Evolutionary conservation across 2,888 invertebrate species (phyloP), one percentile per base, ranked within the genome.

Genomic region (Archips xylosteana): DNA sequence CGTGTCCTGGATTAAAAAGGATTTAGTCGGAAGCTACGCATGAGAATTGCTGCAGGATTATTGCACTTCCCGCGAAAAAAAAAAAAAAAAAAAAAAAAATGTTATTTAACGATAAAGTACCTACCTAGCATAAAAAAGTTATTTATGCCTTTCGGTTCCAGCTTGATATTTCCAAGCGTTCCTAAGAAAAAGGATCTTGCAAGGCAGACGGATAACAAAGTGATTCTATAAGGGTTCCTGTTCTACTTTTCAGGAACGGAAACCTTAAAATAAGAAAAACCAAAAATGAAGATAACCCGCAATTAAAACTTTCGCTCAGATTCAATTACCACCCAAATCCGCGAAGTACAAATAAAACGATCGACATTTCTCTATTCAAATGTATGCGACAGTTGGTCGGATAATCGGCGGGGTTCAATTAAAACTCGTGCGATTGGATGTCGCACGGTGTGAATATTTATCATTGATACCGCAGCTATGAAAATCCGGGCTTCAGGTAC

Each of bases 391-490:
- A 77, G 76, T 77, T 76, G 61, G 74, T 23, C 76, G 79, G 78
- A 86, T 85, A 81, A 83, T 85, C 82, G 81, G 77, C 77, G 77
- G 80, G 78, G 79, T 85, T 86, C 84, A 86, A 86, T 86, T 85
- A 85, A 87, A 85, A 86, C 78, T 84, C 81, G 80, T 70, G 77
- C 73, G 77, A 81, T 75, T 80, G 79, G 65, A 54, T 70, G 85
- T 81, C 82, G 80, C 80, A 74, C 78, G 71, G 78, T 78, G 80
- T 85, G 86, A 87, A 87, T 87, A 87, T 87, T 85, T 86, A 87
- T 87, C 81, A 83, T 81, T 80, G 79, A 83, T 80, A 83, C 84
- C 81, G 82, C 78, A 77, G 77, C 76, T 73, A 77, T 72, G 75
- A 76, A 76, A 71, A 70, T 4, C 42, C 3, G 10, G 4, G 49